Base-by-base conservation (phyloP, 2,113 vertebrate genomes). In the Lonchura striata region DNA sequence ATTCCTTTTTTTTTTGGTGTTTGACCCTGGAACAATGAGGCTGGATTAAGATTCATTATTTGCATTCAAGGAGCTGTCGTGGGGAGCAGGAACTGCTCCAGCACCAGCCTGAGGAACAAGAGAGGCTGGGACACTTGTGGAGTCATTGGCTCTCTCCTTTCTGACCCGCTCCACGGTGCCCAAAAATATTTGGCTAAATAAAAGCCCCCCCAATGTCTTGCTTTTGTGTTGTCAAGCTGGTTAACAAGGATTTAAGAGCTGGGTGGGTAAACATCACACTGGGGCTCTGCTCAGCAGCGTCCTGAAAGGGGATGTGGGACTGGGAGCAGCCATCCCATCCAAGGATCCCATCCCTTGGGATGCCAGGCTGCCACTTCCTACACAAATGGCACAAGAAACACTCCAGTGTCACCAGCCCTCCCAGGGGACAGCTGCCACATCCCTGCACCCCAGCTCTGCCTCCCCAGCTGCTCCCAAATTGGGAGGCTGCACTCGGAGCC, bases 31-130 rank as follows among this genome's bases (percentile, higher is more conserved):
- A 66, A 93, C 90, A 86, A 81, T 5, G 52, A 86, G 85, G 60
- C 53, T 68, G 92, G 82, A 95, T 96, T 88, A 90, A 71, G 24
- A 46, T 44, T 22, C 80, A 44, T 88, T 83, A 94, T 35, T 86
- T 52, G 68, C 88, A 70, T 92, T 96, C 90, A 52, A 30, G 2
- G 46, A 80, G 81, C 65, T 60, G 86, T 64, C 6, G 21, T 2
- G 54, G 8, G 64, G 75, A 57, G 77, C 3, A 52, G 39, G 88
- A 78, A 33, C 75, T 7, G 64, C 90, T 82, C 81, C 89, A 63
- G 93, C 86, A 88, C 47, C 93, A 70, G 52, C 49, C 44, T 35
- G 4, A 5, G 15, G 33, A 35, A 56, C 39, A 2, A 53, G 61
- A 72, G 72, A 24, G 68, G 39, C 72, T 10, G 53, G 10, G 74